Base-by-base conservation (phyloP, 1,140 invertebrate genomes). In the Linepithema humile region DNA sequence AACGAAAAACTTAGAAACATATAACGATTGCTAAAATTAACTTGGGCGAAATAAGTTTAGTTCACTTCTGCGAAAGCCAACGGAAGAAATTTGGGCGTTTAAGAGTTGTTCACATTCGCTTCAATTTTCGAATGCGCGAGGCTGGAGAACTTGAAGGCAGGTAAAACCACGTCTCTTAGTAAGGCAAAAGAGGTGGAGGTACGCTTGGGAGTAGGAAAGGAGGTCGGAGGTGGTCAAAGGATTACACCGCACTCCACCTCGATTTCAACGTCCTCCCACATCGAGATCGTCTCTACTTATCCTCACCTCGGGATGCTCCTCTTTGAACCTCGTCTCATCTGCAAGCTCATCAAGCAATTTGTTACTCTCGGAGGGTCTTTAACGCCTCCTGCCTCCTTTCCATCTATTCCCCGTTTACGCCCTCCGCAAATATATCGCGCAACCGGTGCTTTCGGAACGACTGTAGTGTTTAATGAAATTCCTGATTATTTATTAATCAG, bases 301-400 rank as follows among this genome's bases (percentile, higher is more conserved):
- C 57, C 70, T 60, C 70, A 75, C 70, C 72, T 83, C 43, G 32
- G 43, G 57, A 75, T 53, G 32, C 43, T 62, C n/a, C 70, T 75
- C 80, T 83, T 75, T 75, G 80, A 83, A 83, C 45, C 35, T 53
- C 38, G 35, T 77, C 72, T 83, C 80, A 83, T 83, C 59, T 64
- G 70, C 70, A 78, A 78, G 55, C 70, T 62, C 80, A 83, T 78
- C 62, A 78, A 78, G 75, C 75, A 78, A 78, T 78, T 78, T 78
- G 75, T 78, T 69, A 69, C 75, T 78, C 75, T 53, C 62, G 17
- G 23, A 86, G 74, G 84, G 84, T 85, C 59, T 89, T 85, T 87
- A 83, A 74, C 88, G 83, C 82, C 87, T 45, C 43, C 43, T 45
- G 10, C 43, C 43, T 40, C 38, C 48, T 80, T 59, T 83, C 53